Base-by-base conservation (phyloP, 2,113 vertebrate species). In the Puntigrus tetrazona region DNA sequence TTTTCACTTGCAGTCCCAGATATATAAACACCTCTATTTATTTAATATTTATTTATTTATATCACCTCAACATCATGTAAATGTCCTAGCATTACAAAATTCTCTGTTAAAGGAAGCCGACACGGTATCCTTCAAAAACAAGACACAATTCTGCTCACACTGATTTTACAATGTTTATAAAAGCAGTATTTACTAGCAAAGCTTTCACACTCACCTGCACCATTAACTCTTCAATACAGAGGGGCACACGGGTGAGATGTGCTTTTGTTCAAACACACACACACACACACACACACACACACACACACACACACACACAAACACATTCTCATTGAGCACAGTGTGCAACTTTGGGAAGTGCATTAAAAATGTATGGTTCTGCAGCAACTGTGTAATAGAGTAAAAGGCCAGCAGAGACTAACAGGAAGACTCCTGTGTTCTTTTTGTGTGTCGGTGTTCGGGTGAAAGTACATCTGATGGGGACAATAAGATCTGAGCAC, bases 281-380 rank as follows among this genome's bases (percentile, higher is more conserved):
- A 61, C 73, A 52, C 18, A 50, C n/a, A n/a, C 67, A 55, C 47
- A 78, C 65, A 83, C 80, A 70, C 81, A 80, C 76, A 61, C 73
- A 52, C 18, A 50, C 67, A 55, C 47, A 78, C 65, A 83, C 80
- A 70, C 81, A 80, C 76, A 61, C 73, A 52, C 18, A 50, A n/a
- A n/a, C n/a, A n/a, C n/a, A n/a, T 82, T 85, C 77, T 73, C 47
- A 29, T 76, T 84, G 70, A 88, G 85, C 81, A 85, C 88, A 88
- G 84, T 61, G 83, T 88, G 87, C 88, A 86, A 90, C 87, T 89
- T 91, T 89, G 92, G 89, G 83, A 82, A 18, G 74, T 13, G 80
- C 89, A 94, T 94, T 93, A 94, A 92, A 94, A 93, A 94, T 94
- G 90, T 89, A 94, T 93, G 88, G 85, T 90, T 91, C 92, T 94